Conservation (phyloP, 2,113 vertebrate species). For the Apteryx mantelli region DNA sequence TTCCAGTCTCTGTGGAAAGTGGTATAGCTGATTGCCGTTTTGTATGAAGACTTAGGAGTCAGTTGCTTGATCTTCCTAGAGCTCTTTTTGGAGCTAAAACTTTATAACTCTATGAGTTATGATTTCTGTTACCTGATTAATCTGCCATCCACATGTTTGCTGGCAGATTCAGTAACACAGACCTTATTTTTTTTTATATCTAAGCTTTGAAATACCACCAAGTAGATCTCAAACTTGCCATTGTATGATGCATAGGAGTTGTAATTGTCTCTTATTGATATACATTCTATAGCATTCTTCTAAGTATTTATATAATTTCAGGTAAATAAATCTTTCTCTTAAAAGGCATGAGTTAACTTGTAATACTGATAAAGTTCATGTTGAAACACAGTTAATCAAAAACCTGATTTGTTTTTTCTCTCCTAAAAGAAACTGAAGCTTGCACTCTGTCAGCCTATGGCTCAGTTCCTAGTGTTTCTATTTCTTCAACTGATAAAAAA, state of each 20-base stretch:
- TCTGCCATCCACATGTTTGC: not conserved
- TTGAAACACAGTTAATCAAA: not conserved
- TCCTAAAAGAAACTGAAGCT: not conserved
- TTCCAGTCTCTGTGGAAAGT: not conserved
- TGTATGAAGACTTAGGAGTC: not conserved
- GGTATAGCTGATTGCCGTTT: not conserved
- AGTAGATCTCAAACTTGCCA: not conserved
- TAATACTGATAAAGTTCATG: not conserved
- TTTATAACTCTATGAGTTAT: not conserved
- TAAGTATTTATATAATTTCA: not conserved
- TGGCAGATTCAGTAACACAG: not conserved
- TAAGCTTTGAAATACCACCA: not conserved
- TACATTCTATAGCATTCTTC: not conserved
- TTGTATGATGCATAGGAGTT: not conserved
- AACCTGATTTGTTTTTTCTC: not conserved
- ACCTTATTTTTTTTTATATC: not conserved
- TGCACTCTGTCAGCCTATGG: not conserved
- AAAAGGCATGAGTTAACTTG: not conserved
- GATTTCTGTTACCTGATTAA: not conserved
- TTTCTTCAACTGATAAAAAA: not conserved
- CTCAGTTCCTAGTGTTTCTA: not conserved
- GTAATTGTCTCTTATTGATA: not conserved
- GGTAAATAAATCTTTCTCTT: not conserved
- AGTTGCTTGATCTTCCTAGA: not conserved
- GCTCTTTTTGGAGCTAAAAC: not conserved